These are phyloP conservation scores for Zaprionus lachaisei DNA, from an alignment of 1,140 invertebrate genomes.

Conservation along the genomic window DNA sequence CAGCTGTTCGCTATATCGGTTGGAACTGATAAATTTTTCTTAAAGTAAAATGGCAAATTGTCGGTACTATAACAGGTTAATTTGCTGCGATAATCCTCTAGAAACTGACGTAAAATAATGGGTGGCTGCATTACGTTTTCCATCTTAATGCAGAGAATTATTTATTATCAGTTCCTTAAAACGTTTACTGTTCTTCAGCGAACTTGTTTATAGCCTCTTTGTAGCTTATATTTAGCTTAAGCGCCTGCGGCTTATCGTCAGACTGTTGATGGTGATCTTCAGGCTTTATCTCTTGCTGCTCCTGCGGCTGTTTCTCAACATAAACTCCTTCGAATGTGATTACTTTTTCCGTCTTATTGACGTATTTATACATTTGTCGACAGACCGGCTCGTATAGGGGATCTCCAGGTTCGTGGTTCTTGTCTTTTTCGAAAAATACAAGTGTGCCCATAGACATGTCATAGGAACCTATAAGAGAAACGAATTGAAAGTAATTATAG, in stretches of 20 bases:
- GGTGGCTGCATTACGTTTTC: slow-evolving; percentile 37
- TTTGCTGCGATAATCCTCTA: slow-evolving; percentile 40
- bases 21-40: not conserved
- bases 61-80: not conserved
- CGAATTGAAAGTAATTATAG: not conserved
- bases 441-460: slow-evolving; percentile 85
- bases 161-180: not conserved
- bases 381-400: slow-evolving; percentile 84
- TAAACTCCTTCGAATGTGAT: slow-evolving; percentile 86
- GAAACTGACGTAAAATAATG: slow-evolving; percentile 48
- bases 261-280: slow-evolving; percentile 20
- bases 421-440: slow-evolving; percentile 85
- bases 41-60: slow-evolving; percentile 47
- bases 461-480: slow-evolving; percentile 81
- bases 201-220: slow-evolving; percentile 68
- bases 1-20: slow-evolving; percentile 45
- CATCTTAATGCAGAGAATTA: slow-evolving; percentile 32
- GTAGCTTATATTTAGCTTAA: slow-evolving; percentile 63
- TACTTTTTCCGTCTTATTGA: slow-evolving; percentile 85
- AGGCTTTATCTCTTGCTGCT: slow-evolving; percentile 21
- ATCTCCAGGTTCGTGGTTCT: slow-evolving; percentile 82
- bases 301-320: slow-evolving; percentile 62
- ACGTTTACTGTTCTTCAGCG: slow-evolving; percentile 64
- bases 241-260: slow-evolving; percentile 10
- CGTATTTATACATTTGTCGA: slow-evolving; percentile 84